phyloP scores from a whole-genome alignment of 1,140 invertebrate species.

The Philopotamus ludificatus region DNA sequence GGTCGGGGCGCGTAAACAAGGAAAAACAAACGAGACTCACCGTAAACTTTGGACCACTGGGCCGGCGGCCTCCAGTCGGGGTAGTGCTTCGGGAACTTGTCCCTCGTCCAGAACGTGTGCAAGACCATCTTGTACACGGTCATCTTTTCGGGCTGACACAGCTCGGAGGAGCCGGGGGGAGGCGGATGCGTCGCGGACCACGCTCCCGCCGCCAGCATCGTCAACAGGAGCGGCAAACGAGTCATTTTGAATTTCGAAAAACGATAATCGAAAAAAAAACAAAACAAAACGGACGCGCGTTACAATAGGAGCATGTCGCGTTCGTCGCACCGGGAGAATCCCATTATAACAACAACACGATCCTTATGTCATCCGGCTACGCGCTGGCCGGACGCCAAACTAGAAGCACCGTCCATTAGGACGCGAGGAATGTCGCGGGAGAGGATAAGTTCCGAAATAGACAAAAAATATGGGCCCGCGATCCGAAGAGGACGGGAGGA shows the following conservation, averaged over 20 bases:
- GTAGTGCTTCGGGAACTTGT: constrained; percentile 87
- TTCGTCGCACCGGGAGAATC: neutral
- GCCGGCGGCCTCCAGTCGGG: constrained; percentile 88
- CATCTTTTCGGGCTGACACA: constrained; percentile 59
- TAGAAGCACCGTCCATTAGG: constrained; percentile 12
- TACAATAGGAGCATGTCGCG: neutral
- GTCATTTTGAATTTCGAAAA: neutral
- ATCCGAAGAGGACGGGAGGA: neutral
- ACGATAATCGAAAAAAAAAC: neutral
- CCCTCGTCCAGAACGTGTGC: constrained; percentile 86
- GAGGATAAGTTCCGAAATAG: neutral
- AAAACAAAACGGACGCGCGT: constrained; percentile 2
- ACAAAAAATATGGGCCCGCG: neutral
- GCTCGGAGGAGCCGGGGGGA: constrained; percentile 45
- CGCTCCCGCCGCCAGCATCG: constrained; percentile 19
- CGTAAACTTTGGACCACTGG: constrained; percentile 87
- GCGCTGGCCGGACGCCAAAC: neutral
- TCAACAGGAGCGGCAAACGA: constrained; percentile 6
- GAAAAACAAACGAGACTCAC: constrained; percentile 61
- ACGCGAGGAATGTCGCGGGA: neutral
- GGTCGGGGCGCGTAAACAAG: too few relatives aligned
- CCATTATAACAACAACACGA: neutral
- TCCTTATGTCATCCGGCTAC: constrained; percentile 14
- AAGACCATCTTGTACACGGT: constrained; percentile 83
- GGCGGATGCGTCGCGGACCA: constrained; percentile 15